A percentile compares a stretch with the other conserved stretches of the same genome.
phyloP scores from a whole-genome alignment of 1,140 invertebrate species.

The Arctopsyche grandis region DNA sequence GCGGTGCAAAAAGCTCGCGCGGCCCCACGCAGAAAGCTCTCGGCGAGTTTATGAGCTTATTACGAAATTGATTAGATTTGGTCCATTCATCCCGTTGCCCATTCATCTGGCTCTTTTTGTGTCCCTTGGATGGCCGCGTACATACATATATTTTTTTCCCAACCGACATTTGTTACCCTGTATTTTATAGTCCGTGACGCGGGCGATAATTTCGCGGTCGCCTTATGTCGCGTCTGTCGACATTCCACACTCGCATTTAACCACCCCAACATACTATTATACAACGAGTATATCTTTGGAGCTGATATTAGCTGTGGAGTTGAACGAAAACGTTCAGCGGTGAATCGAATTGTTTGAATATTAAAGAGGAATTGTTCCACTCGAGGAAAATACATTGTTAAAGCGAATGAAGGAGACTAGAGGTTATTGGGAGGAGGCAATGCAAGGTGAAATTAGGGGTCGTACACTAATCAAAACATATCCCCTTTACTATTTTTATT shows the following conservation, averaged over 20 bases:
- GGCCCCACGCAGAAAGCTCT: constrained; percentile 1
- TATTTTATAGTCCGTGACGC: constrained; percentile 54
- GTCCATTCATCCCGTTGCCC: constrained; percentile 45
- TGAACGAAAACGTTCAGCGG: too few relatives aligned
- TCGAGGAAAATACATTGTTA: too few relatives aligned
- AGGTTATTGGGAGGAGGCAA: too few relatives aligned
- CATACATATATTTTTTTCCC: constrained; percentile 40
- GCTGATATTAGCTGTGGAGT: too few relatives aligned
- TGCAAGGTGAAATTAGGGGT: too few relatives aligned
- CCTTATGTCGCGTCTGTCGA: constrained; percentile 45
- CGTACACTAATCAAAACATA: too few relatives aligned
- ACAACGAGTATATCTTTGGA: too few relatives aligned
- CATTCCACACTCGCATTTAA: not conserved
- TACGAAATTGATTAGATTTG: constrained; percentile 54
- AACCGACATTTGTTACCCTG: constrained; percentile 50
- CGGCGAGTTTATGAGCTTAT: constrained; percentile 38
- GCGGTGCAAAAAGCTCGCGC: constrained; percentile 6
- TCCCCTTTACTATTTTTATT: too few relatives aligned
- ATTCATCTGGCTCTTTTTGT: constrained; percentile 42
- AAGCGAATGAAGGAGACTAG: too few relatives aligned
- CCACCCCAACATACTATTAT: not conserved
- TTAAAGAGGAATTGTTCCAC: too few relatives aligned
- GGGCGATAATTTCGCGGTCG: constrained; percentile 45
- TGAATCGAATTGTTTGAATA: too few relatives aligned
- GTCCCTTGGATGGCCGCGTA: too few relatives aligned